Evolutionary conservation across 2,113 vertebrate species (phyloP), one percentile per base, ranked within the genome.

Genomic region (Bombycilla garrulus): DNA sequence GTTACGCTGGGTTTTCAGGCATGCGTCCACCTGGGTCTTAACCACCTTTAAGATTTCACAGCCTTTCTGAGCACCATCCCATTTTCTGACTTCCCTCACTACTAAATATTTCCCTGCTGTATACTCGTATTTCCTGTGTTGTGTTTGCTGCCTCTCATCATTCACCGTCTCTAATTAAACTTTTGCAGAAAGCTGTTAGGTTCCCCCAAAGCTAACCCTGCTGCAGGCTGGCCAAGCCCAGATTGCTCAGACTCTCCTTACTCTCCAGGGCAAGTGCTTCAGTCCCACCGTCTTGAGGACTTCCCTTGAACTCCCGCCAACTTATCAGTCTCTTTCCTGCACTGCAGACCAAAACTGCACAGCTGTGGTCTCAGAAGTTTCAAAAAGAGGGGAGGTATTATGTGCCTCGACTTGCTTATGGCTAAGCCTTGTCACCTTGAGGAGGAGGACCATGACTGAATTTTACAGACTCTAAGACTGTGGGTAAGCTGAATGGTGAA

Each of bases 201-300:
- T 31, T 4, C 3, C 8, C 11, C 5, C 10, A 60, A 56, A 72
- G 25, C 28, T 5, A 60, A 2, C 3, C 44, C 15, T 36, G 9
- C 15, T 67, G 10, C 21, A 36, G 23, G 10, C 14, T 88, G 53
- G 64, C 31, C n/a, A 76, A 56, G 22, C 10, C 11, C 29, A 88
- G 9, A 17, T 64, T 3, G 6, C 14, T 4, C 13, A 54, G 42
- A 6, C 15, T 33, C 50, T 81, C 13, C 11, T 88, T 58, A 42
- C 12, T 38, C 38, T 38, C 38, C 12, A 45, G n/a, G n/a, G 12
- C 19, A 62, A 76, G 7, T 0, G 0, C 8, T 78, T 50, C 45
- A 35, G 15, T 53, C 5, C 5, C 6, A 44, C 19, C 4, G 5
- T 17, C 26, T 1, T 78, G 18, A 3, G 14, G 24, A 72, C 9